Conservation (phyloP, 2,797 vertebrate genomes). For the Hylomyscus alleni region DNA sequence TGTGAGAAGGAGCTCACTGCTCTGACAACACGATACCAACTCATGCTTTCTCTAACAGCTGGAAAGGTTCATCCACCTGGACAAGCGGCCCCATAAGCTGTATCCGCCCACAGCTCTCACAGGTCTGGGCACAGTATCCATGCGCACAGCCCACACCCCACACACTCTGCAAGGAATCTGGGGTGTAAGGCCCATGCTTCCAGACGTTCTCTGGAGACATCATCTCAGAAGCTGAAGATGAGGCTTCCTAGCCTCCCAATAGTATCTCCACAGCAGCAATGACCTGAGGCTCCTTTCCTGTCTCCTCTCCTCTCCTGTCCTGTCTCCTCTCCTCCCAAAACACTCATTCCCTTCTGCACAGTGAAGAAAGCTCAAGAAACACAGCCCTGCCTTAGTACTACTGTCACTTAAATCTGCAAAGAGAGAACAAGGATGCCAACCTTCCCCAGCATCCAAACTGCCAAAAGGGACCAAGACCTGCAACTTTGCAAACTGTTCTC, state of each 20-base stretch:
- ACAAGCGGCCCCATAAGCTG: rapidly evolving
- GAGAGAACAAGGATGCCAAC: conserved; percentile 66
- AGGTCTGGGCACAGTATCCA: neutral
- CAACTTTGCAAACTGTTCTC: neutral
- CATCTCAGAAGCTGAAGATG: neutral
- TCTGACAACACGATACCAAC: neutral
- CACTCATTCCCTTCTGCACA: conserved; percentile 53
- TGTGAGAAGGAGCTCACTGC: no score
- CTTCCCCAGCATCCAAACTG: neutral
- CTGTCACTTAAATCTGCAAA: conserved; percentile 68
- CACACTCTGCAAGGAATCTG: neutral
- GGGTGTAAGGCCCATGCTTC: neutral
- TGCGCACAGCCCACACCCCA: rapidly evolving
- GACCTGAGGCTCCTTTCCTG: neutral
- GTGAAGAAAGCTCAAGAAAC: conserved; percentile 79
- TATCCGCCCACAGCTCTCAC: neutral
- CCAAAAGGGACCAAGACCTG: conserved; percentile 19
- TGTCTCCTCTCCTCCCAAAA: neutral
- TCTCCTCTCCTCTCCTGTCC: neutral
- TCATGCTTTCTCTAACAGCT: neutral
- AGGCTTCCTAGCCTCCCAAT: neutral
- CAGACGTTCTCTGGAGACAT: neutral
- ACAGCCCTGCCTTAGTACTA: conserved; percentile 60
- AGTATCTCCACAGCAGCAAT: neutral
- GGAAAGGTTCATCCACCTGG: neutral